Percentiles rank a stretch among this genome's conserved stretches.
phyloP scores from a whole-genome alignment of 2,888 invertebrate species.

The Cenopis cana region DNA sequence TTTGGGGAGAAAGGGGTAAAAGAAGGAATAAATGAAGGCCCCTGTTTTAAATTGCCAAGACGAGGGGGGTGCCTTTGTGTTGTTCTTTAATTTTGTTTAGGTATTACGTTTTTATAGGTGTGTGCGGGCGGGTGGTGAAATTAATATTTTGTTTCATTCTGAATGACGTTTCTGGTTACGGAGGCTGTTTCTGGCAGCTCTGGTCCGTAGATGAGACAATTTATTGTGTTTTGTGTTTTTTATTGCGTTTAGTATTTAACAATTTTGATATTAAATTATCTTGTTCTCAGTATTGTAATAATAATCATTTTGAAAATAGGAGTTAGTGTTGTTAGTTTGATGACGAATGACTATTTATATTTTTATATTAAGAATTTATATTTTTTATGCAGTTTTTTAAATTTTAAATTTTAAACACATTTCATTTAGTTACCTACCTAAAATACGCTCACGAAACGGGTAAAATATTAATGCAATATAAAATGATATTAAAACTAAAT shows the following conservation, averaged over 20 bases:
- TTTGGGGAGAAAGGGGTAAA: constrained; percentile 57
- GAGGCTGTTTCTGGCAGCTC: constrained; percentile 1
- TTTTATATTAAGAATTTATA: too few species aligned
- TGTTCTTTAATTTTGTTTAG: constrained; percentile 67
- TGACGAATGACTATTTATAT: too few species aligned
- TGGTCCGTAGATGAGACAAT: neutral
- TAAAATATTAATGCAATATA: too few species aligned
- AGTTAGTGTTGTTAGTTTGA: too few species aligned
- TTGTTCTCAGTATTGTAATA: too few species aligned
- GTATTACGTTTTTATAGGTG: constrained; percentile 47
- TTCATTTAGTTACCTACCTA: too few species aligned
- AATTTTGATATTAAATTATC: too few species aligned
- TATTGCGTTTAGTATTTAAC: neutral
- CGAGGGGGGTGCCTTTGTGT: constrained; percentile 57
- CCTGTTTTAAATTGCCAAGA: constrained; percentile 77
- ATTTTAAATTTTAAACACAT: too few species aligned
- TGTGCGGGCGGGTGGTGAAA: constrained; percentile 29
- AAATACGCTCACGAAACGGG: too few species aligned
- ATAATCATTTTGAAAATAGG: too few species aligned
- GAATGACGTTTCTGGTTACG: neutral
- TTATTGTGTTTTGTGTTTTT: neutral
- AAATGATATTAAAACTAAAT: too few species aligned
- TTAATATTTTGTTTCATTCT: constrained; percentile 25
- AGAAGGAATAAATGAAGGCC: constrained; percentile 76
- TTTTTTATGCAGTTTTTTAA: too few species aligned